Evolutionary conservation across 2,888 invertebrate genomes (phyloP), one percentile per base, ranked within the genome.

Genomic region (Idaea straminata): DNA sequence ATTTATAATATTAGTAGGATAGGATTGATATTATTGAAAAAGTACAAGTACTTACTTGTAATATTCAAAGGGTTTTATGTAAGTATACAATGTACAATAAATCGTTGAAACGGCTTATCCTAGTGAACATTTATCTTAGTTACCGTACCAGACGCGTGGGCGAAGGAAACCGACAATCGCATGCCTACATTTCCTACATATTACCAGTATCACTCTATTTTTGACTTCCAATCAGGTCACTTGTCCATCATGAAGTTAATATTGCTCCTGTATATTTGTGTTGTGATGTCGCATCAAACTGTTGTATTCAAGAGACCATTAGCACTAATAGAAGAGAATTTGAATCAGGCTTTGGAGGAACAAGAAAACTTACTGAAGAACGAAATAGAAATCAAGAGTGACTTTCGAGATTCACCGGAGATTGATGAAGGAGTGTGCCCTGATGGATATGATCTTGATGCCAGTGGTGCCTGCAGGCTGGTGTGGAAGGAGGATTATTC

Each of bases 391-490:
- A 69, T 87, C 63, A 79, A 78, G 66, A 78, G 76, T 60, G 74
- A 77, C 61, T 73, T 72, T n/a, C 80, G 82, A 35, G 88, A 90
- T 60, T 89, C 90, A 0, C 88, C 89, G 0, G 73, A 72, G 10
- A 68, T 72, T 58, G 62, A 66, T 25, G 71, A 69, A 47, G 61
- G 62, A 5, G 71, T 63, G 0, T 91, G 90, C 61, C 83, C 83
- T 0, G 75, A 79, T 2, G 90, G 89, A 16, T 79, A 71, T 15
- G 70, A 79, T 66, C 61, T 76, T 72, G 91, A 89, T 64, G 59
- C 80, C 15, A 69, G 74, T 0, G 86, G 87, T 15, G 71, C 76
- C 35, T 91, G 91, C 65, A 84, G 91, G 25, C 87, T 89, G 72
- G 88, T 91, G 66, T 91, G 90, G 88, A 86, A 77, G 65, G 83